Evolutionary conservation across 1,140 invertebrate species (phyloP), one percentile per base, ranked within the genome.

Genomic region (Vanessa tameamea): DNA sequence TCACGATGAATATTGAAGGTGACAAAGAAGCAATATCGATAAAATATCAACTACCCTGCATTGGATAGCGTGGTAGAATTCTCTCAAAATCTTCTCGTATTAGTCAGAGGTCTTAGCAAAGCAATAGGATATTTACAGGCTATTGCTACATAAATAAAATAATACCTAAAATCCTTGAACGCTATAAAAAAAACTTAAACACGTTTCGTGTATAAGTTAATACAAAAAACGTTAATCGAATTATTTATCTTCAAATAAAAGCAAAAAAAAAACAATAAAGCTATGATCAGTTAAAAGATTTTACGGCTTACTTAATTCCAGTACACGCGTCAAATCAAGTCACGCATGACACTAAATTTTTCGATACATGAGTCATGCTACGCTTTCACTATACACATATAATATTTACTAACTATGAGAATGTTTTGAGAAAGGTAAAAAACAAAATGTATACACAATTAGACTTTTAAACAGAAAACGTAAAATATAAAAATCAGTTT

Each of bases 281-380:
- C 50, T 69, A 20, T 43, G 15, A 59, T 55, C 65, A 67, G 53
- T 66, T 66, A 59, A 67, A 47, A 23, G 61, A 50, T 51, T 72
- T 68, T 53, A 63, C 63, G 57, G 72, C 57, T 68, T 63, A 55
- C 48, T 73, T 51, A 68, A 68, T 53, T 61, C 31, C 47, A 63
- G 31, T 68, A 68, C 65, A 68, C 48, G 64, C 37, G 51, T 68
- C 72, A 68, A 75, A 47, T 67, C 70, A 50, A 76, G 69, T 76
- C 69, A 76, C 69, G 75, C 70, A 64, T 76, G 69, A 66, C 64
- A 71, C 68, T 65, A 76, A 70, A 76, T 76, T 72, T 76, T 76
- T 76, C 75, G 71, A 72, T 72, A 69, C 47, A 64, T 76, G 70
- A 72, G 65, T 64, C 66, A 69, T 64, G 75, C 69, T 64, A 43